phyloP scores from a whole-genome alignment of 1,140 invertebrate species.

The Bombus sylvicola region DNA sequence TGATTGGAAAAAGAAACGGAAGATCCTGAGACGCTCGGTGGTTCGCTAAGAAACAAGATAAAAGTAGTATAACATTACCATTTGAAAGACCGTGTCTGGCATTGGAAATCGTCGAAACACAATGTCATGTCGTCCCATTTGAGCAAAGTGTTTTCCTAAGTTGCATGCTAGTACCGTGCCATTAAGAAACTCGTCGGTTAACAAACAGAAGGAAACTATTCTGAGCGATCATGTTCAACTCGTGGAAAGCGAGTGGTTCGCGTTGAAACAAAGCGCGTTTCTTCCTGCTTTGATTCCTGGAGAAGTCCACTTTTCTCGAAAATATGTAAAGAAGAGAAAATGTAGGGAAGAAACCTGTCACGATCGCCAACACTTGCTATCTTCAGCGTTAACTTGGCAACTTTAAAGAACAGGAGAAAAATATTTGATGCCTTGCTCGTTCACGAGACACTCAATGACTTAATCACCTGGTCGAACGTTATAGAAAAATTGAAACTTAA shows the following conservation, averaged over 20 bases:
- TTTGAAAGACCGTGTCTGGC: background rate
- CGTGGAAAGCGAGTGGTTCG: background rate
- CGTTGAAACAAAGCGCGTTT: background rate
- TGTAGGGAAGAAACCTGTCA: too few relatives aligned
- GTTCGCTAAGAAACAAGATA: background rate
- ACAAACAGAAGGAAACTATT: background rate
- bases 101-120: constrained; percentile 16
- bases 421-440: too few relatives aligned
- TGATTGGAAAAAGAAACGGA: background rate
- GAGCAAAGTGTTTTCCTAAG: background rate
- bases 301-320: background rate
- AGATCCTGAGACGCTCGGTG: background rate
- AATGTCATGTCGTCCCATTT: background rate
- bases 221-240: background rate
- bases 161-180: background rate
- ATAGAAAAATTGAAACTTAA: too few relatives aligned
- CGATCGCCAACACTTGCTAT: too few relatives aligned
- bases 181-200: constrained; percentile 13
- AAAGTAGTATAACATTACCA: background rate
- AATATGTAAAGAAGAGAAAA: background rate
- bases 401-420: too few relatives aligned
- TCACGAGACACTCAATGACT: too few relatives aligned
- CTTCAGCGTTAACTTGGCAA: too few relatives aligned
- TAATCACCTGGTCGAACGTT: too few relatives aligned
- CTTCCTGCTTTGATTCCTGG: background rate